Conservation (phyloP, 2,888 invertebrate species). For the Piscicola geometra region DNA sequence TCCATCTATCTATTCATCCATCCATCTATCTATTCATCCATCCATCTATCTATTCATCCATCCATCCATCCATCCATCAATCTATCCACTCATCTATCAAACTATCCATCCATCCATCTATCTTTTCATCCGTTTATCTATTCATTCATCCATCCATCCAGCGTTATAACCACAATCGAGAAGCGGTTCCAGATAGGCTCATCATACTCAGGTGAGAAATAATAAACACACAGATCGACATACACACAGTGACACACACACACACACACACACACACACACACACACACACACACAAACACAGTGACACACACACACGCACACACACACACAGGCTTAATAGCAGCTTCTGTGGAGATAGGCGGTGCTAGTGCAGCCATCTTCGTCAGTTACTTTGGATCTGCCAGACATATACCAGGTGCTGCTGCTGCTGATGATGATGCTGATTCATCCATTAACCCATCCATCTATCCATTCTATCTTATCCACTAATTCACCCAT, state of each 20-base stretch:
- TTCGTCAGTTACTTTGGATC: slow-evolving; percentile 92
- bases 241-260: slow-evolving; percentile 4
- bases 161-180: slow-evolving; percentile 90
- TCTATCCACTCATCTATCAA: too few relatives aligned
- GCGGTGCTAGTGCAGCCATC: slow-evolving; percentile 88
- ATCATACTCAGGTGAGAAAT: not conserved
- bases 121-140: too few relatives aligned
- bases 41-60: too few relatives aligned
- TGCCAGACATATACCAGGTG: slow-evolving; percentile 76
- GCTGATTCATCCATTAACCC: too few relatives aligned
- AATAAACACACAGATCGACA: slow-evolving; percentile 8
- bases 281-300: not conserved
- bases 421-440: too few relatives aligned
- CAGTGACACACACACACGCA: too few relatives aligned
- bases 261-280: slow-evolving; percentile 22
- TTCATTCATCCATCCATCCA: slow-evolving; percentile 36
- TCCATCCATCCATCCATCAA: too few relatives aligned
- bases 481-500: too few relatives aligned
- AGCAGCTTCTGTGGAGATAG: slow-evolving; percentile 83
- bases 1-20: too few relatives aligned
- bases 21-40: too few relatives aligned
- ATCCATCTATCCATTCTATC: too few relatives aligned
- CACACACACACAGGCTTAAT: slow-evolving; percentile 67
- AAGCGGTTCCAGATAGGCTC: slow-evolving; percentile 86
- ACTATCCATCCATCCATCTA: too few relatives aligned